Evolutionary conservation across 92 coral and sea anemone species (phyloP).

Genomic region (Meandrina meandrites): DNA sequence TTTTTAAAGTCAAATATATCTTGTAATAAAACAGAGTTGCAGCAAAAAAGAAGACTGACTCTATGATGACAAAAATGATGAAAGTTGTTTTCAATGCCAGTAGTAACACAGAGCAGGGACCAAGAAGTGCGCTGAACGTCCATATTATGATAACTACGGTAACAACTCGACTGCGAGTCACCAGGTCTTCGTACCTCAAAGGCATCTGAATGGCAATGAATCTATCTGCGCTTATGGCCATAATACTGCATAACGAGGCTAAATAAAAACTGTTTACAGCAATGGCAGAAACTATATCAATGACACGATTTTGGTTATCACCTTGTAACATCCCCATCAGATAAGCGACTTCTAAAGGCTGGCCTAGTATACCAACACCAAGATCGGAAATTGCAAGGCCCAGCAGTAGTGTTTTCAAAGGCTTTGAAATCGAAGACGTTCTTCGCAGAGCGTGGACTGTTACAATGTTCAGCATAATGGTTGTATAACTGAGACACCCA

Average conservation of each 20-base stretch:
- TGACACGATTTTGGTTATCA: conserved; percentile 24
- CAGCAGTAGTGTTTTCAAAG: conserved; percentile 8
- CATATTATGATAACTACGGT: neutral
- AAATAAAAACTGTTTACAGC: neutral
- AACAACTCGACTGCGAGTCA: conserved; percentile 1
- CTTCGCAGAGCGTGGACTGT: conserved; percentile 1
- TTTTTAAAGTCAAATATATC: conserved; percentile 7
- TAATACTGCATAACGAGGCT: conserved; percentile 2
- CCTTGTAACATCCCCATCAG: conserved; percentile 6
- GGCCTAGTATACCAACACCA: conserved; percentile 15
- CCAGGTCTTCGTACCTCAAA: neutral
- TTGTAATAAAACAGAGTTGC: neutral
- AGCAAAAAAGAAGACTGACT: neutral
- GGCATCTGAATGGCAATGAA: conserved; percentile 23
- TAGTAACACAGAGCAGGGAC: neutral
- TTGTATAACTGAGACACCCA: conserved; percentile 1
- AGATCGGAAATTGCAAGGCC: conserved; percentile 21
- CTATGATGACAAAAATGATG: neutral
- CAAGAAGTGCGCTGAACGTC: neutral
- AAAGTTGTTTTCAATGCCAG: neutral
- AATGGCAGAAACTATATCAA: neutral
- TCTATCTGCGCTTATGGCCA: conserved; percentile 25
- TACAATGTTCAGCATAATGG: conserved; percentile 4
- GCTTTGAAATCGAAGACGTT: neutral
- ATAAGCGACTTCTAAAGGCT: conserved; percentile 10